These are phyloP conservation scores for Tenodera sinensis DNA, from an alignment of 2,888 invertebrate genomes.

Conservation along the genomic window DNA sequence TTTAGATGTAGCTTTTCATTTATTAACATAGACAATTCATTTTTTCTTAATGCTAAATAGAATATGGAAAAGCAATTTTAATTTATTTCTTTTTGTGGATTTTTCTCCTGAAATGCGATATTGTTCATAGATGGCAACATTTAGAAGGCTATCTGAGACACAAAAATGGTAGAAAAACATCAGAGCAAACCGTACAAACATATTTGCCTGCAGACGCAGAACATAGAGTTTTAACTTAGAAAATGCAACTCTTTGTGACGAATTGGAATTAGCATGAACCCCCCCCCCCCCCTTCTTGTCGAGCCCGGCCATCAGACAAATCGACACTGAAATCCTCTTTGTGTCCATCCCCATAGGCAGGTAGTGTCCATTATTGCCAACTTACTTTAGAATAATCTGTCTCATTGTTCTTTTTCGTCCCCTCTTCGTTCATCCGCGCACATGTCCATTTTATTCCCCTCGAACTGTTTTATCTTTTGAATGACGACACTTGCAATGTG, in stretches of 20 bases:
- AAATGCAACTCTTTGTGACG: neutral
- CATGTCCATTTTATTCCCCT: neutral
- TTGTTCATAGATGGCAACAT: too few relatives aligned
- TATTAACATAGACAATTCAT: too few relatives aligned
- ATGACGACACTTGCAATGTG: neutral
- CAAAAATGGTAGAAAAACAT: too few relatives aligned
- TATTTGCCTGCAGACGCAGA: too few relatives aligned
- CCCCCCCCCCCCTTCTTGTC: neutral
- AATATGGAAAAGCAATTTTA: too few relatives aligned
- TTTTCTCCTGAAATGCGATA: too few relatives aligned
- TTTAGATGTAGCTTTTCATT: too few relatives aligned
- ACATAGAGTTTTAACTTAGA: too few relatives aligned
- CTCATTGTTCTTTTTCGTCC: neutral
- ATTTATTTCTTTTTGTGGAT: too few relatives aligned
- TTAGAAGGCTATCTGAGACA: too few relatives aligned
- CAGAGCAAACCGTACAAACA: too few relatives aligned
- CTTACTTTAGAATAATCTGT: neutral
- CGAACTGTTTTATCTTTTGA: neutral
- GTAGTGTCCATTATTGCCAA: neutral
- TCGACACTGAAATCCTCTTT: neutral
- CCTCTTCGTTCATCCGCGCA: neutral
- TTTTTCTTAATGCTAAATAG: too few relatives aligned
- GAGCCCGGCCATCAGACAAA: neutral
- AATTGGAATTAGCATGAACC: neutral
- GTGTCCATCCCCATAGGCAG: neutral